Conservation (phyloP, 2,888 invertebrate species). For the Thyatira batis region DNA sequence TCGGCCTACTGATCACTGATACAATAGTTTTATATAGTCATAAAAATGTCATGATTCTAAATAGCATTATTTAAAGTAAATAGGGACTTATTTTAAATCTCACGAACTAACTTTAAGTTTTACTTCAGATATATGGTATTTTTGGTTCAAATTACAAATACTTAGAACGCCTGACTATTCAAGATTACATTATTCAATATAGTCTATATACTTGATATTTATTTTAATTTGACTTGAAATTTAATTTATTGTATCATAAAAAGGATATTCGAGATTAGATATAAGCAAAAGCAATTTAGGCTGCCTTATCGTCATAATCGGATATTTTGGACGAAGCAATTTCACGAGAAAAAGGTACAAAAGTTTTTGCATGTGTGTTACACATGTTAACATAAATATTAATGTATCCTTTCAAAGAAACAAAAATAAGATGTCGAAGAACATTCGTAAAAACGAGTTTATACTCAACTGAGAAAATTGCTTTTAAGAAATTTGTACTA, state of each 20-base stretch:
- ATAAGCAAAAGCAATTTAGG: background rate
- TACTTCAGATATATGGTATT: too few species aligned
- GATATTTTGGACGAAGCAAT: background rate
- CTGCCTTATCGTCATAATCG: background rate
- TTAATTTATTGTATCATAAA: background rate
- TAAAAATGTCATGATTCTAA: too few species aligned
- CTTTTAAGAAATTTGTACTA: constrained; percentile 62
- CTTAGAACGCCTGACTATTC: too few species aligned
- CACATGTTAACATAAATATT: background rate
- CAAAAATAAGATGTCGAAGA: constrained; percentile 22
- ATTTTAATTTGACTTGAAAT: background rate
- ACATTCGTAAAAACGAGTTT: constrained; percentile 41
- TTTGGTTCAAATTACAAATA: too few species aligned
- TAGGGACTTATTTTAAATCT: too few species aligned
- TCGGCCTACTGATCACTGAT: background rate
- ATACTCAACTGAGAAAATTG: constrained; percentile 51
- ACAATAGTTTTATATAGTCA: too few species aligned
- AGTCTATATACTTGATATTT: too few species aligned
- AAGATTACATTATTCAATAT: too few species aligned
- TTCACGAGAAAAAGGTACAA: background rate
- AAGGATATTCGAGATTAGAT: background rate
- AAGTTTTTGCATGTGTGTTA: background rate
- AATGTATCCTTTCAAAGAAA: background rate
- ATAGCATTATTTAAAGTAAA: too few species aligned
- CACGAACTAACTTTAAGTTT: too few species aligned